These are phyloP conservation scores for Sericinus montela DNA, from an alignment of 2,888 invertebrate genomes.

Conservation along the genomic window DNA sequence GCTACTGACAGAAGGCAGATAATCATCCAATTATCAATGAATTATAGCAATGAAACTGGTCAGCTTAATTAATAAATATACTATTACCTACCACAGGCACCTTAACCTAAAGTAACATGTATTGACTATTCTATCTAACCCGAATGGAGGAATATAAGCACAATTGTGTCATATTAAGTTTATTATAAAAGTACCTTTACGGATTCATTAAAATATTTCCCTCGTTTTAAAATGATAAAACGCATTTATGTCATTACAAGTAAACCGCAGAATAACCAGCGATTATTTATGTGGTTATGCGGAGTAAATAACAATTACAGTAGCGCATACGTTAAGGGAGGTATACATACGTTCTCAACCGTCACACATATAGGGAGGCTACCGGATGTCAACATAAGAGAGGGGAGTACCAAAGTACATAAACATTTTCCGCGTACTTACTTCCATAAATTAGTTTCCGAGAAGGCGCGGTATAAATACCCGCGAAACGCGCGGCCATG, in stretches of 20 bases:
- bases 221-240: constrained; percentile 3
- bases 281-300: constrained; percentile 9
- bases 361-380: constrained; percentile 40
- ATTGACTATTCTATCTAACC: too few species aligned
- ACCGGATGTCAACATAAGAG: constrained; percentile 64
- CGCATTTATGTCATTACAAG: constrained; percentile 13
- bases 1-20: too few species aligned
- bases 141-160: too few species aligned
- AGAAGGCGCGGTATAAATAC: constrained; percentile 75
- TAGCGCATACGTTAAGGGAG: constrained; percentile 24
- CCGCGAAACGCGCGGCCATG: constrained; percentile 61
- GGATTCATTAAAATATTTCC: neutral
- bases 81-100: too few species aligned
- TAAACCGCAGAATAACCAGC: constrained; percentile 7
- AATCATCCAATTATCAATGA: too few species aligned
- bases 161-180: too few species aligned
- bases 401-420: constrained; percentile 57
- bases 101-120: too few species aligned
- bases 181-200: too few species aligned
- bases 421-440: constrained; percentile 78
- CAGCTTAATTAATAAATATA: too few species aligned
- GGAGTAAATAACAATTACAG: constrained; percentile 24
- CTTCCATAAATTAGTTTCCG: constrained; percentile 77
- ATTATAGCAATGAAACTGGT: too few species aligned
- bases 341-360: constrained; percentile 29